Evolutionary conservation across 2,888 invertebrate genomes (phyloP).

Genomic region (Apamea monoglypha): DNA sequence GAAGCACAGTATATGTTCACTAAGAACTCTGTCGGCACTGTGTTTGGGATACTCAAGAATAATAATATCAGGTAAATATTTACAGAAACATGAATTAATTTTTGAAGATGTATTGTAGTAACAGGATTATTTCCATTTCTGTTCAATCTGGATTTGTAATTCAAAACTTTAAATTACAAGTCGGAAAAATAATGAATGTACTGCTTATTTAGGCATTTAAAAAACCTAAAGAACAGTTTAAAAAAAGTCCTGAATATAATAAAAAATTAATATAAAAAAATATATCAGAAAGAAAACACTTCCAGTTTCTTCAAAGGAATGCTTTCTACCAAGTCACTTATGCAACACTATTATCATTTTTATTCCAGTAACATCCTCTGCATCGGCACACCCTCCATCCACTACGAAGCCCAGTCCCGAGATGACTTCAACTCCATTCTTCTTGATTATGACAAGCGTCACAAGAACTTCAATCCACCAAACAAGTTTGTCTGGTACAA

Average conservation of each 20-base stretch:
- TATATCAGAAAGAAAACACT: not conserved
- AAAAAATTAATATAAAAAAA: too few relatives aligned
- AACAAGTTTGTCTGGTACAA: conserved; percentile 95
- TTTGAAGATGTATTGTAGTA: not conserved
- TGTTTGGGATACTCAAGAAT: conserved; percentile 91
- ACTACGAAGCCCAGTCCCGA: conserved; percentile 91
- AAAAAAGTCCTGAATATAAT: too few relatives aligned
- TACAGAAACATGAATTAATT: not conserved
- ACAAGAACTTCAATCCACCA: conserved; percentile 91
- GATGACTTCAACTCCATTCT: conserved; percentile 91
- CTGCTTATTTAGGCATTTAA: not conserved
- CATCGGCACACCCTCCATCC: conserved; percentile 95
- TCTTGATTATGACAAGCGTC: conserved; percentile 95
- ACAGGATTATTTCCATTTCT: not conserved
- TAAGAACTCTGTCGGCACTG: conserved; percentile 91
- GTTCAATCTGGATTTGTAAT: not conserved
- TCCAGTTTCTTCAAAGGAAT: not conserved
- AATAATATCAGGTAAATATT: conserved; percentile 89
- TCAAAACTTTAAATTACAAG: not conserved
- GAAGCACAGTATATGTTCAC: conserved; percentile 97
- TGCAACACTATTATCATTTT: not conserved
- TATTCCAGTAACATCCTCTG: conserved; percentile 94
- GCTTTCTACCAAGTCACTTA: not conserved
- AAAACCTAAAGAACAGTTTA: not conserved
- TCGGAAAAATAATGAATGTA: not conserved